Percentiles rank a stretch among this genome's conserved stretches.
phyloP scores from a whole-genome alignment of 2,113 vertebrate species.

The Origma solitaria region DNA sequence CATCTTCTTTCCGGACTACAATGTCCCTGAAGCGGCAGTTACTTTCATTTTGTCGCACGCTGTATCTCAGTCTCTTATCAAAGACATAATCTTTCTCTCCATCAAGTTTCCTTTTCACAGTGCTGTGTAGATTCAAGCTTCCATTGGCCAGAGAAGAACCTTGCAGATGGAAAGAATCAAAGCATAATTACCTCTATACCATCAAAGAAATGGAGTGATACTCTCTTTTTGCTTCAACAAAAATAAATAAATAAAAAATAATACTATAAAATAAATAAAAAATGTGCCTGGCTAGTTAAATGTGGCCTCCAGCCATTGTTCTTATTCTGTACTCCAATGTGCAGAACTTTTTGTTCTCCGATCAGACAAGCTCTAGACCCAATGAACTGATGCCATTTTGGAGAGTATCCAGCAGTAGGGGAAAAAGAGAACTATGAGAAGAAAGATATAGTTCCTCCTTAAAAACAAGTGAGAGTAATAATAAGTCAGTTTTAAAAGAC shows the following conservation, averaged over 20 bases:
- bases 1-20: slow-evolving; percentile 96
- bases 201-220: background rate
- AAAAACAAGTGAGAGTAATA: background rate
- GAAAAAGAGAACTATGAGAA: background rate
- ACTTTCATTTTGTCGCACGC: slow-evolving; percentile 91
- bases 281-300: background rate
- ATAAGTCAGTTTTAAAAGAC: background rate
- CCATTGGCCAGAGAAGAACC: slow-evolving; percentile 85
- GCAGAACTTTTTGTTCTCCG: background rate
- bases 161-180: slow-evolving; percentile 65
- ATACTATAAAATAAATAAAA: background rate
- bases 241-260: background rate
- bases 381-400: background rate
- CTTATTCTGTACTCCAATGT: background rate
- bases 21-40: slow-evolving; percentile 97
- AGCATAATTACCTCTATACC: background rate
- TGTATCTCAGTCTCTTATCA: slow-evolving; percentile 96
- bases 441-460: background rate
- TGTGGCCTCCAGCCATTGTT: background rate
- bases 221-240: background rate
- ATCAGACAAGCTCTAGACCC: background rate
- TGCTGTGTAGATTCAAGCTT: slow-evolving; percentile 82
- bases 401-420: background rate
- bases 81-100: slow-evolving; percentile 93
- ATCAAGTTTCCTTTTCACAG: slow-evolving; percentile 89